These are phyloP conservation scores for Strigamia crassipes DNA, from an alignment of 2,888 invertebrate genomes.

Conservation along the genomic window DNA sequence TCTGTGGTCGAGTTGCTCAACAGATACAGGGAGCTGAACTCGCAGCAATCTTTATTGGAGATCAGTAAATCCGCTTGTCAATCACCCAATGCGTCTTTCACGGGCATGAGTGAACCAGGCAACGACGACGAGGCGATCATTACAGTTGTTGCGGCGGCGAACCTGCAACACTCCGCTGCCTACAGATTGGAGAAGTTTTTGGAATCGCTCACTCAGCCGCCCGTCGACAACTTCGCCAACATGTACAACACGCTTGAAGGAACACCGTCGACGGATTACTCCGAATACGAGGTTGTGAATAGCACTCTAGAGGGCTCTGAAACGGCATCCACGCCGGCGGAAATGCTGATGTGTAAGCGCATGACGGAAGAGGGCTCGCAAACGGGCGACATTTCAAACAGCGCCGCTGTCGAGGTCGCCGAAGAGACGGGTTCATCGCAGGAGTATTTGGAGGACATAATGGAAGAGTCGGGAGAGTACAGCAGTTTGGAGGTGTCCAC, in stretches of 20 bases:
- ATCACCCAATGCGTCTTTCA: background rate
- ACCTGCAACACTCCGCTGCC: background rate
- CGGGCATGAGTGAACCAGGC: background rate
- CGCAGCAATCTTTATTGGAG: background rate
- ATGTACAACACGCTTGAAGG: background rate
- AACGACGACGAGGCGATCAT: background rate
- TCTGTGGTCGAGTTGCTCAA: conserved; percentile 2
- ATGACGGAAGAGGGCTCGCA: background rate
- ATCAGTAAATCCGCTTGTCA: background rate
- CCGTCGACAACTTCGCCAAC: background rate
- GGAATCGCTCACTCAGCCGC: background rate
- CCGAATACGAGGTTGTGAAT: background rate
- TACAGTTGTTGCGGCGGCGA: background rate
- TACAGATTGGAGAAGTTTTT: conserved; percentile 6
- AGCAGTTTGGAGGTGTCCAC: background rate
- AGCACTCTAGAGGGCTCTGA: background rate
- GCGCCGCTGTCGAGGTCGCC: background rate
- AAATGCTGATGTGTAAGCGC: background rate
- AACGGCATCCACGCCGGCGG: background rate
- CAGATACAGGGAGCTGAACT: background rate
- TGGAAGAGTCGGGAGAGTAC: background rate
- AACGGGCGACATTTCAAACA: background rate
- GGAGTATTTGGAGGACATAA: background rate
- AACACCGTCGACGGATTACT: background rate
- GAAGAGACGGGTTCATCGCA: background rate